Base-by-base conservation (phyloP, 2,888 invertebrate species). In the Caenorhabditis auriculariae region DNA sequence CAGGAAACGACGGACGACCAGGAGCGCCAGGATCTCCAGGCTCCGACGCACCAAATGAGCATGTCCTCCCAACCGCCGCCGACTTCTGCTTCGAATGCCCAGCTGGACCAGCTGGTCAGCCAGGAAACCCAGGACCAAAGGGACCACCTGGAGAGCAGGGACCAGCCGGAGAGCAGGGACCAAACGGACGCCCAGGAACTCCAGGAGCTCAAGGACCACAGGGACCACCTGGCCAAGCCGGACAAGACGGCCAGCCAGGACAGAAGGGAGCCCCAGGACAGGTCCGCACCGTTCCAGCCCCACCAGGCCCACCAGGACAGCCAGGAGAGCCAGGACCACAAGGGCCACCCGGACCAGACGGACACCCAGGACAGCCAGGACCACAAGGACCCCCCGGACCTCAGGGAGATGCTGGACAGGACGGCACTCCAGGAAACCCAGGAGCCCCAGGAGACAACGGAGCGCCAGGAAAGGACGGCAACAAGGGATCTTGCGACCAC, bases 401-500 rank as follows among this genome's bases (percentile, higher is more conserved):
- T 43, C 66, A 63, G 49, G 72, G 72, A 70, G 70, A 68, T 50
- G 59, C 66, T 38, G 72, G 72, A 64, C 58, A 60, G 48, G 60
- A 69, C 27, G 72, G 72, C 66, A 66, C 70, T 42, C 50, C 70
- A 12, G 72, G 72, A 63, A 62, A 61, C 47, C 64, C 66, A 42
- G 72, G 72, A 54, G 64, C 62, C 35, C 66, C 66, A 29, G 72
- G 72, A 63, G 69, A 62, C 17, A 48, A 60, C 47, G 72, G 72
- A 67, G 62, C 53, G 4, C 42, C 69, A 7, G 72, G 72, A 69
- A 39, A 56, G 39, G 65, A 56, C 43, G 70, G 70, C 62, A 43
- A 59, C 53, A 70, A 70, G 63, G 70, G 70, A 60, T 58, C 64
- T 21, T 70, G 70, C 70, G 70, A 70, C 54, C 70, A 69, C 55